Conservation (phyloP, 2,113 vertebrate species). For the Girardinichthys multiradiatus region DNA sequence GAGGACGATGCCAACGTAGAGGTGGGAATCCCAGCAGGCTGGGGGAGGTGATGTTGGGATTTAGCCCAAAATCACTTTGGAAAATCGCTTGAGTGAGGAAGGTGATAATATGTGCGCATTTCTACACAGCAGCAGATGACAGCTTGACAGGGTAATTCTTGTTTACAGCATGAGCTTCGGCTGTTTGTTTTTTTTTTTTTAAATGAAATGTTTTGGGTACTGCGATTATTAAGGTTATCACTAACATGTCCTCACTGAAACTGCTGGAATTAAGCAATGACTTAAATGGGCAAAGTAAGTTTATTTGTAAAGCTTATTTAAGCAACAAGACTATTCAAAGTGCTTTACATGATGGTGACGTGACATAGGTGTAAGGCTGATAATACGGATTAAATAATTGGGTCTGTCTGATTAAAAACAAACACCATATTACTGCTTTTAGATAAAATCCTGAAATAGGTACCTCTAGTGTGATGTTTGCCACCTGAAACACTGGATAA, state of each 20-base stretch:
- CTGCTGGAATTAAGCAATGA: neutral
- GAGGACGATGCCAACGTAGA: slow-evolving; percentile 14
- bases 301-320: too few relatives aligned
- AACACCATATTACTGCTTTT: too few relatives aligned
- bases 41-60: slow-evolving; percentile 27
- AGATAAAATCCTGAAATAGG: too few relatives aligned
- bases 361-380: neutral
- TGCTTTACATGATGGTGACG: too few relatives aligned
- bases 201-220: neutral
- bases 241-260: neutral
- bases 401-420: too few relatives aligned
- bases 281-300: too few relatives aligned
- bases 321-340: too few relatives aligned
- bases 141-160: slow-evolving; percentile 25
- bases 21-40: slow-evolving; percentile 21
- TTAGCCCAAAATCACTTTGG: slow-evolving; percentile 41
- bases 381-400: too few relatives aligned
- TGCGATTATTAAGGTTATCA: too few relatives aligned
- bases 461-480: too few relatives aligned
- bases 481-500: too few relatives aligned
- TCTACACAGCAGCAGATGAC: slow-evolving; percentile 17
- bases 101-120: slow-evolving; percentile 20
- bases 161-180: slow-evolving; percentile 1
- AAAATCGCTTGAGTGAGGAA: slow-evolving; percentile 24
- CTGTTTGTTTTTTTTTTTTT: slow-evolving; percentile 3